These are phyloP conservation scores for Aspidiotus destructor DNA, from an alignment of 2,888 invertebrate genomes.

Conservation along the genomic window DNA sequence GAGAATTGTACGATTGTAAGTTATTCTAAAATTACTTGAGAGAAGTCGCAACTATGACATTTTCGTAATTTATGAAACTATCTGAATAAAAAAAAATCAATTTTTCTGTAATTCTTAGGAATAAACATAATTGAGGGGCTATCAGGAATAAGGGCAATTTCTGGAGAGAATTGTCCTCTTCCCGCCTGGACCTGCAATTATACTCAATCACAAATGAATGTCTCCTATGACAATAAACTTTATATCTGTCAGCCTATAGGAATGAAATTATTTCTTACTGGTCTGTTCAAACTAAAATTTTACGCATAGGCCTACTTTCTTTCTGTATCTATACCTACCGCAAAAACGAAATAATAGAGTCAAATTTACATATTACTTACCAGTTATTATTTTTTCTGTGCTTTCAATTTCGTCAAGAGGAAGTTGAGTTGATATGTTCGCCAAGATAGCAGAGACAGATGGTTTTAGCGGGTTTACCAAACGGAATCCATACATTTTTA, in stretches of 20 bases:
- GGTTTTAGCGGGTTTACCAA: conserved; percentile 43
- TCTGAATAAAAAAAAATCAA: not conserved
- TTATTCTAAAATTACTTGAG: no score
- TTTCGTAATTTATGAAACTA: no score
- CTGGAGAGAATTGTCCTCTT: not conserved
- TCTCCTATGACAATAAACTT: no score
- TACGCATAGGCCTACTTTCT: not conserved
- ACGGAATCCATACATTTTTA: conserved; percentile 49
- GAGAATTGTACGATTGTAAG: no score
- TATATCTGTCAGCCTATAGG: not conserved
- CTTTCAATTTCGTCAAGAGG: no score
- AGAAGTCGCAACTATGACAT: no score
- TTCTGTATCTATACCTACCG: not conserved
- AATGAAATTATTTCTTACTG: not conserved
- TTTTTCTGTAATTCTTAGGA: not conserved
- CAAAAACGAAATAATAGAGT: not conserved
- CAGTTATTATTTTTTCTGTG: no score
- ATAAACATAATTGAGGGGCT: not conserved
- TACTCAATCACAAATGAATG: no score
- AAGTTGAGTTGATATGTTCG: not conserved
- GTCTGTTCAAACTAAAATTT: not conserved
- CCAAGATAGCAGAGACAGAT: not conserved
- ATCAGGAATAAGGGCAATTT: not conserved
- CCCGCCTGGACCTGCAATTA: no score
- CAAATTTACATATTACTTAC: no score